These are phyloP conservation scores for Sipha maydis DNA, from an alignment of 2,888 invertebrate genomes.

Conservation along the genomic window DNA sequence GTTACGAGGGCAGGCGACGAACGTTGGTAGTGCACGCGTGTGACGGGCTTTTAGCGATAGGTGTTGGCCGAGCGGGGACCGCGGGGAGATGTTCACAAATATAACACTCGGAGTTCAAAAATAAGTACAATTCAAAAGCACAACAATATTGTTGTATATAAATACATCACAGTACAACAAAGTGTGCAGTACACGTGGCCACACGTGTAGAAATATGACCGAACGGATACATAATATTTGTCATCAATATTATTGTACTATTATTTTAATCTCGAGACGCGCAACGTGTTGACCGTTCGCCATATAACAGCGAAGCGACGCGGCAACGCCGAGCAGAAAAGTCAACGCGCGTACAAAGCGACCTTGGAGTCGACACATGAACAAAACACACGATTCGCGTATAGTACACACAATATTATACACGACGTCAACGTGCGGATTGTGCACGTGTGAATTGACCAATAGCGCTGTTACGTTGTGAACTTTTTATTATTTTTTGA, in stretches of 20 bases:
- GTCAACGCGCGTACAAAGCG: not conserved
- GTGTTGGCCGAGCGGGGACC: no score
- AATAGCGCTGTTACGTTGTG: not conserved
- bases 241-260: not conserved
- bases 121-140: not conserved
- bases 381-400: slow-evolving; percentile 9
- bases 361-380: slow-evolving; percentile 31
- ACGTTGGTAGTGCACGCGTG: not conserved
- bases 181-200: not conserved
- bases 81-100: no score
- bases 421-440: no score
- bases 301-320: not conserved
- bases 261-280: not conserved
- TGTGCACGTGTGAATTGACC: not conserved
- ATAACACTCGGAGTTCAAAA: not conserved
- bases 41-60: not conserved
- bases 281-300: not conserved
- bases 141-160: not conserved
- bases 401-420: not conserved
- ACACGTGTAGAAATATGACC: not conserved
- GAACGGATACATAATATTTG: not conserved
- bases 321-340: slow-evolving; percentile 4
- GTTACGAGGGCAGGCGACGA: not conserved
- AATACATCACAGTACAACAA: not conserved
- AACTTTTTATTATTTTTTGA: not conserved